phyloP scores from a whole-genome alignment of 2,797 vertebrate species.

The Chiroxiphia lanceolata region DNA sequence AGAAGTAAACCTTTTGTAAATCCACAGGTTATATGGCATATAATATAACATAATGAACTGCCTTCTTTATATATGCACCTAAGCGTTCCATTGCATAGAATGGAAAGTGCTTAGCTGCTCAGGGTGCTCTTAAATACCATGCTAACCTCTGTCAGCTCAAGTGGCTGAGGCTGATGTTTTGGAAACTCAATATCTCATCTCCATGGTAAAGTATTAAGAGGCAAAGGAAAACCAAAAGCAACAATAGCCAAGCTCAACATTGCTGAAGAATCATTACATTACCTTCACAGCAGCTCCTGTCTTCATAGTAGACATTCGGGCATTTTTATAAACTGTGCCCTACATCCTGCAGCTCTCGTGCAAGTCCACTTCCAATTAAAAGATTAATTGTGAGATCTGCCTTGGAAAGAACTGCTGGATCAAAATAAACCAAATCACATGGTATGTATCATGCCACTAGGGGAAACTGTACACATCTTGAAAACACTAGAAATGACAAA shows the following conservation, averaged over 20 bases:
- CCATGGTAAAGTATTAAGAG: neutral
- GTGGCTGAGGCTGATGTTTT: neutral
- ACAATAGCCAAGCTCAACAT: neutral
- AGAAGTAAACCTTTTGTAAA: neutral
- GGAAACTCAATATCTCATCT: neutral
- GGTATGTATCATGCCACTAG: neutral
- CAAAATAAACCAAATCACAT: slow-evolving; percentile 40
- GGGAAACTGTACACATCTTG: neutral
- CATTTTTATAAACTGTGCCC: neutral
- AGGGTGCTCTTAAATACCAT: neutral
- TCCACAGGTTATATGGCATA: neutral
- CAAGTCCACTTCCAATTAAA: slow-evolving; percentile 19
- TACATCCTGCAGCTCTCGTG: neutral
- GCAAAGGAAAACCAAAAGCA: neutral
- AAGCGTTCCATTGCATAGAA: neutral
- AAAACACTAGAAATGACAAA: neutral
- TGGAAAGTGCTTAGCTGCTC: neutral
- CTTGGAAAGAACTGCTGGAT: slow-evolving; percentile 8
- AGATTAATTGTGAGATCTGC: neutral
- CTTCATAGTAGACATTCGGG: neutral
- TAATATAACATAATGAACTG: neutral
- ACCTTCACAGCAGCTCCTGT: neutral
- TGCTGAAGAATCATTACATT: neutral
- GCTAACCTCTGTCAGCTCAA: neutral
- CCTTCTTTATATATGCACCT: neutral